A percentile compares a stretch with the other conserved stretches of the same genome.
These are phyloP conservation scores for Acronicta alni DNA, from an alignment of 2,888 invertebrate species.

Conservation along the genomic window DNA sequence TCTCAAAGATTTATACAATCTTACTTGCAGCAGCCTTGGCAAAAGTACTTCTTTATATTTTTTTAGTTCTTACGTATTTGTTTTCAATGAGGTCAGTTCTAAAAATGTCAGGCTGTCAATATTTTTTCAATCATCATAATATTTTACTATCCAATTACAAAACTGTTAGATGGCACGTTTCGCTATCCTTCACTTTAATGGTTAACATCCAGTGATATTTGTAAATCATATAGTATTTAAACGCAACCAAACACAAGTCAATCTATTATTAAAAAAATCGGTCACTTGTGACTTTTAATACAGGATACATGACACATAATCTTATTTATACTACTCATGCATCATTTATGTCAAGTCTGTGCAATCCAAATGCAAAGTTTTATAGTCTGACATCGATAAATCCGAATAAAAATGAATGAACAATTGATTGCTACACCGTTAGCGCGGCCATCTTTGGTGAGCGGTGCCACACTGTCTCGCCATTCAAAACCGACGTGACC, in stretches of 20 bases:
- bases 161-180: not conserved
- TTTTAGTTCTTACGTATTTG: conserved; percentile 2
- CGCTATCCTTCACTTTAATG: no score
- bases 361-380: conserved; percentile 40
- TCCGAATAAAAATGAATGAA: conserved; percentile 41
- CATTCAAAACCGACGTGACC: conserved; percentile 26
- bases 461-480: conserved; percentile 55
- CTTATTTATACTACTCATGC: conserved; percentile 25
- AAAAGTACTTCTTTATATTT: conserved; percentile 1
- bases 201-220: no score
- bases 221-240: no score
- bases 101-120: conserved; percentile 1
- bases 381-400: conserved; percentile 33
- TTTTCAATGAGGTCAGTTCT: conserved; percentile 19
- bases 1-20: conserved; percentile 25
- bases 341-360: conserved; percentile 32
- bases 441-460: conserved; percentile 35
- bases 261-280: not conserved
- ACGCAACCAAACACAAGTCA: no score
- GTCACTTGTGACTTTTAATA: conserved; percentile 3
- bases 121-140: no score
- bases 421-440: conserved; percentile 30
- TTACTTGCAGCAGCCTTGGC: conserved; percentile 22
- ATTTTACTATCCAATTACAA: no score
- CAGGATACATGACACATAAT: conserved; percentile 8